Base-by-base conservation (phyloP, 2,797 vertebrate species). In the Bucorvus abyssinicus region DNA sequence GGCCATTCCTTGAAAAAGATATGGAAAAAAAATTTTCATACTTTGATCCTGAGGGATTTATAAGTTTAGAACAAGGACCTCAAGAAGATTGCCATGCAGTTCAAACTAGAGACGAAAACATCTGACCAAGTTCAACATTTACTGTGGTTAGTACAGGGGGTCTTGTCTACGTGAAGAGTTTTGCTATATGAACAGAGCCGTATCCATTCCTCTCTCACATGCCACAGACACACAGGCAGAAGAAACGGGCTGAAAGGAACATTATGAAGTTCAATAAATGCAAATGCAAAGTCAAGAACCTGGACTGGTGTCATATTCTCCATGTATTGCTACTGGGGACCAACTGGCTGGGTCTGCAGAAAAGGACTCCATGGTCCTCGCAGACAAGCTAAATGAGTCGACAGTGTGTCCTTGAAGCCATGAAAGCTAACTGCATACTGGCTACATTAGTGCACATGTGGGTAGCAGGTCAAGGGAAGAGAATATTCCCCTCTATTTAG, bases 401-500 rank as follows among this genome's bases (percentile, higher is more conserved):
- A 67, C 16, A 55, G n/a, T 1, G 0, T 17, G 22, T 5, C 9
- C 36, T 69, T 55, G 55, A n/a, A 75, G 71, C 76, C 64, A 7
- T 4, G n/a, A 23, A 40, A 76, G 56, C 22, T 24, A 36, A 17
- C 45, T 8, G 45, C n/a, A 42, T 4, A 29, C 49, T 29, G 26
- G 50, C 34, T 32, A 12, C 34, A 3, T 7, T 20, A 59, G 49
- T 11, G 67, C 22, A 14, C 0, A 0, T 32, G 55, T 32, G 83
- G 20, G 22, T 47, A 20, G 78, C 64, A 87, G 10, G 34, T 24
- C 75, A 71, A 38, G 36, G 19, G n/a, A 87, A 78, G 0, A 3
- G 42, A 65, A 64, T 56, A 56, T 15, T 61, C 10, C 30, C 15
- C 50, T 65, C 65, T 36, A 4, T 63, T 38, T 29, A 29, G 34